Percentiles rank a stretch among this genome's conserved stretches.
phyloP scores from a whole-genome alignment of 2,113 vertebrate species.

The Zosterops borbonicus region DNA sequence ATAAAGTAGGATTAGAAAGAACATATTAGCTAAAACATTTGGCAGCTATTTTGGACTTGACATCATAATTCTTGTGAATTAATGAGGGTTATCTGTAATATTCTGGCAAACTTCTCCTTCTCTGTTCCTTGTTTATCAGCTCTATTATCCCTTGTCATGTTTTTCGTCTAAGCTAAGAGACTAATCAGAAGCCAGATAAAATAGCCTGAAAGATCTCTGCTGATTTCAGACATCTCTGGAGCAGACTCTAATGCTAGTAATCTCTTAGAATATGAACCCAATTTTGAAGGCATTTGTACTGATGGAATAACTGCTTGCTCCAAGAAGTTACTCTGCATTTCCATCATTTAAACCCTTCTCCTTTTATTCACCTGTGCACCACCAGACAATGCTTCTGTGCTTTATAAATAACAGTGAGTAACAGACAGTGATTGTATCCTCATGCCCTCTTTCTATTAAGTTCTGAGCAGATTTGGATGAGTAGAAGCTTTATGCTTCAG shows the following conservation, averaged over 20 bases:
- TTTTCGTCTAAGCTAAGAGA: background rate
- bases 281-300: slow-evolving; percentile 5
- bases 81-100: background rate
- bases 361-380: background rate
- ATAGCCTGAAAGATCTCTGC: slow-evolving; percentile 1
- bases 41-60: background rate
- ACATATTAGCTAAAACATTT: background rate
- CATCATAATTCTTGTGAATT: slow-evolving; percentile 17
- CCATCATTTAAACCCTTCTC: background rate
- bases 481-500: background rate
- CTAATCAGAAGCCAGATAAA: slow-evolving; percentile 35
- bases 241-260: background rate
- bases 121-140: background rate
- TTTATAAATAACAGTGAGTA: background rate
- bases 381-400: background rate
- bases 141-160: background rate
- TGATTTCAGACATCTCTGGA: slow-evolving; percentile 23
- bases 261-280: background rate
- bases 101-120: slow-evolving; percentile 3
- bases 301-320: background rate
- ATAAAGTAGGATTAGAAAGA: slow-evolving; percentile 13
- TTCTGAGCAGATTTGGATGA: background rate
- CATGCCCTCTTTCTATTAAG: background rate
- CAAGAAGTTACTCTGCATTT: slow-evolving; percentile 20
- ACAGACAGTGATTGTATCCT: background rate